A percentile compares a stretch with the other conserved stretches of the same genome.
phyloP scores from a whole-genome alignment of 1,140 invertebrate species.

The Eulimnadia texana region DNA sequence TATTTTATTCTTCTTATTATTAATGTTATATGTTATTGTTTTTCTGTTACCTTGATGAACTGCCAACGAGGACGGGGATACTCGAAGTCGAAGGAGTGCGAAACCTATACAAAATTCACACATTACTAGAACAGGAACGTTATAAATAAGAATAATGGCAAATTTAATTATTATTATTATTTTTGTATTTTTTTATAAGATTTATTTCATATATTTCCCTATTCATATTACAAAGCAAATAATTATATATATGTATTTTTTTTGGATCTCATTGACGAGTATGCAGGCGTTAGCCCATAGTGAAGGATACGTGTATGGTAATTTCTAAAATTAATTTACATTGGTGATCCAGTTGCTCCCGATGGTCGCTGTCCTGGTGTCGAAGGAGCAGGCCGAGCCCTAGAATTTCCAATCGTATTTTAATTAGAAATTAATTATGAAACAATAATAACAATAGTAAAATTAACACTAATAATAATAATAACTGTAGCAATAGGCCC shows the following conservation, averaged over 20 bases:
- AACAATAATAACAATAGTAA: no score
- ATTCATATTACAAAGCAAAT: not conserved
- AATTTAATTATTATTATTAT: conserved; percentile 3
- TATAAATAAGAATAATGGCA: not conserved
- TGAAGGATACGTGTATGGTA: no score
- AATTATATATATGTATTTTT: no score
- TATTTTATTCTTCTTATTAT: no score
- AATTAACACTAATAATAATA: no score
- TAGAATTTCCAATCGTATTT: no score
- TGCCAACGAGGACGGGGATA: conserved; percentile 17
- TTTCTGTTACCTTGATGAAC: conserved; percentile 15
- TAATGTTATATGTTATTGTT: not conserved
- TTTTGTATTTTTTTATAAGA: not conserved
- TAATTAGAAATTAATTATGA: no score
- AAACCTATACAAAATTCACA: conserved; percentile 14
- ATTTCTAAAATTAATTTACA: not conserved
- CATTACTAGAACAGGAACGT: not conserved
- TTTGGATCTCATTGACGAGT: no score
- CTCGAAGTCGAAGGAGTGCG: conserved; percentile 20
- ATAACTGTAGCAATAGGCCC: no score
- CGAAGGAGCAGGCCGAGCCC: not conserved
- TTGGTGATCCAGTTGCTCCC: not conserved
- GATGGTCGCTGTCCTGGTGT: not conserved
- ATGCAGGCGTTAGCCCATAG: no score
- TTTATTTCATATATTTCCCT: no score